Percentiles rank a stretch among this genome's conserved stretches.
These are phyloP conservation scores for Luperina testacea DNA, from an alignment of 2,888 invertebrate species.

Conservation along the genomic window DNA sequence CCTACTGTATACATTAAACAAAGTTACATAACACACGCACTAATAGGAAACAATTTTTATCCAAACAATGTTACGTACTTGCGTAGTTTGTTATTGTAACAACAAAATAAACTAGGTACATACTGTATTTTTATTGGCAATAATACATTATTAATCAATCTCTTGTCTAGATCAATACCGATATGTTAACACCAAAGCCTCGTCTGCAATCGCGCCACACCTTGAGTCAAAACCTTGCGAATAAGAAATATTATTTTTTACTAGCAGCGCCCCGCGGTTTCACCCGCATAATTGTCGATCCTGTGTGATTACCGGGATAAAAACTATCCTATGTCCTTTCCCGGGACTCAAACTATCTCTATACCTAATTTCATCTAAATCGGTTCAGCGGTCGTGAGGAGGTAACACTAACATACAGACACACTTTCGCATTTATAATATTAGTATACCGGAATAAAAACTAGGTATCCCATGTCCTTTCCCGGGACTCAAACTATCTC, in stretches of 20 bases:
- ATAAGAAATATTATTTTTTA: slow-evolving; percentile 5
- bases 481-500: no score
- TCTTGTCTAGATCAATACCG: slow-evolving; percentile 1
- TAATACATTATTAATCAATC: slow-evolving; percentile 4
- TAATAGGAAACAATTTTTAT: slow-evolving; percentile 26
- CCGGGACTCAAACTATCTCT: no score
- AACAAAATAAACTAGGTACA: slow-evolving; percentile 20
- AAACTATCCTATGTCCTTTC: no score
- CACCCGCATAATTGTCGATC: no score
- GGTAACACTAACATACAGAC: no score
- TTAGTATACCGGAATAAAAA: no score
- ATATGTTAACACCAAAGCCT: neutral
- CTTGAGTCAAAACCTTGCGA: neutral
- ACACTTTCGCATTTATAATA: no score
- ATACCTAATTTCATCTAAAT: no score
- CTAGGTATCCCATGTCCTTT: no score
- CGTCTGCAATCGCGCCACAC: neutral
- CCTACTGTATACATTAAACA: slow-evolving; percentile 19
- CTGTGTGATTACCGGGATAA: no score
- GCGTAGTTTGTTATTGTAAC: slow-evolving; percentile 25
- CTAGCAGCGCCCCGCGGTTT: no score
- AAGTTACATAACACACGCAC: slow-evolving; percentile 22
- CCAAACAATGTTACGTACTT: slow-evolving; percentile 11
- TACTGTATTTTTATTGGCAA: slow-evolving; percentile 3
- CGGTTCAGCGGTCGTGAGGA: no score